Evolutionary conservation across 1,140 invertebrate species (phyloP).

Genomic region (Lasioglossum baleicum): DNA sequence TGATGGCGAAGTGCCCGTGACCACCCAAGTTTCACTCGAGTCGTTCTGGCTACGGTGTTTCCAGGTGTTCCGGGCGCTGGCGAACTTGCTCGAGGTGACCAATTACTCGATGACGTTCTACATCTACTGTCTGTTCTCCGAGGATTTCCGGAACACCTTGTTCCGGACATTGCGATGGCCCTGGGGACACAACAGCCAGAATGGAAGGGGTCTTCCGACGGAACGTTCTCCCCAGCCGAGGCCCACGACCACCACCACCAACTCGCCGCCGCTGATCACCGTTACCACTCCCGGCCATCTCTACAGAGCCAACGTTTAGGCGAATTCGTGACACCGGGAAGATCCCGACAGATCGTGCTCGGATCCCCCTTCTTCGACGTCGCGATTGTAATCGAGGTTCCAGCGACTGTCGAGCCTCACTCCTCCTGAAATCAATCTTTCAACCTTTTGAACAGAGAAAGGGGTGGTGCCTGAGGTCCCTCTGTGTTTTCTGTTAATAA

Average conservation of each 20-base stretch:
- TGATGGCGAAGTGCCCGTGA: too few relatives aligned
- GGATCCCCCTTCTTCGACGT: too few relatives aligned
- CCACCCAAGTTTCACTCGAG: too few relatives aligned
- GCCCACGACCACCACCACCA: slow-evolving; percentile 64
- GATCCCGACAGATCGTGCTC: too few relatives aligned
- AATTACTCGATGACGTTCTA: slow-evolving; percentile 91
- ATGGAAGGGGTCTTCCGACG: slow-evolving; percentile 57
- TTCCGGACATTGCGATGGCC: slow-evolving; percentile 84
- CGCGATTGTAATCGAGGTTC: too few relatives aligned
- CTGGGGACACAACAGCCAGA: slow-evolving; percentile 68
- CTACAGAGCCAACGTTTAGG: slow-evolving; percentile 66
- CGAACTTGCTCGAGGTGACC: slow-evolving; percentile 87
- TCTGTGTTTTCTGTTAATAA: too few relatives aligned
- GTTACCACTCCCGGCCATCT: slow-evolving; percentile 67
- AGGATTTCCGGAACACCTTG: slow-evolving; percentile 87
- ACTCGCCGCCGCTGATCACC: slow-evolving; percentile 67
- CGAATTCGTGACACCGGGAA: too few relatives aligned
- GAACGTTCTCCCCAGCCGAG: slow-evolving; percentile 65
- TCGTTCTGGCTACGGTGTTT: slow-evolving; percentile 43
- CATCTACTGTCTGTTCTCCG: slow-evolving; percentile 88
- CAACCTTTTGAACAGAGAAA: too few relatives aligned
- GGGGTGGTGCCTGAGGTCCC: too few relatives aligned
- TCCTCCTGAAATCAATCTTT: too few relatives aligned
- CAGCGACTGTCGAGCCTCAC: too few relatives aligned
- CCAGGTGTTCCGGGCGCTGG: slow-evolving; percentile 86